Evolutionary conservation across 2,888 invertebrate genomes (phyloP).

Genomic region (Leptopilina syphax): DNA sequence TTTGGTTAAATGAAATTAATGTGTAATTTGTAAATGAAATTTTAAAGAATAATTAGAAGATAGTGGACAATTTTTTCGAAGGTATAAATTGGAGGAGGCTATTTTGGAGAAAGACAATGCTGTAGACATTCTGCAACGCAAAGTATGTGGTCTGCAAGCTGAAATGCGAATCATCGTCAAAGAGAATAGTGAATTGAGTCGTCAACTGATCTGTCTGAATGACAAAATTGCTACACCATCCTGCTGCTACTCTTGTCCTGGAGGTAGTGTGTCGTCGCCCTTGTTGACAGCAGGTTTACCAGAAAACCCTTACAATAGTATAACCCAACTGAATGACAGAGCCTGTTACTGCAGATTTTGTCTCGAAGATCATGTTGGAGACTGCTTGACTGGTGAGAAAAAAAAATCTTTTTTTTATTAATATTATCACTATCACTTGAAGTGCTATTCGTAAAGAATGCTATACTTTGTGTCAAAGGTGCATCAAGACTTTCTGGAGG

Average conservation of each 20-base stretch:
- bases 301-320: slow-evolving; percentile 52
- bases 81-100: slow-evolving; percentile 83
- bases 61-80: slow-evolving; percentile 62
- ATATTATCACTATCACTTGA: background rate
- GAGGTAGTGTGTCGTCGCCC: slow-evolving; percentile 46
- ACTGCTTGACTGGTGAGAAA: slow-evolving; percentile 51
- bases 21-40: background rate
- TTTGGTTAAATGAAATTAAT: too few relatives aligned
- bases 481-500: slow-evolving; percentile 61
- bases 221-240: slow-evolving; percentile 59
- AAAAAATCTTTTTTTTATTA: slow-evolving; percentile 42
- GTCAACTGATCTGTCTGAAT: slow-evolving; percentile 76
- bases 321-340: slow-evolving; percentile 53
- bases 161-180: slow-evolving; percentile 82
- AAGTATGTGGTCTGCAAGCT: slow-evolving; percentile 81
- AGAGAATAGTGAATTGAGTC: slow-evolving; percentile 80
- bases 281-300: slow-evolving; percentile 49
- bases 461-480: slow-evolving; percentile 42
- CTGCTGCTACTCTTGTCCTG: slow-evolving; percentile 19
- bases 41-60: background rate
- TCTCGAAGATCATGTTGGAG: slow-evolving; percentile 51
- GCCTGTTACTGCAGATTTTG: slow-evolving; percentile 62
- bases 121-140: slow-evolving; percentile 81
- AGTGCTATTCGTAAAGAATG: background rate
- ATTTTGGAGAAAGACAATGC: slow-evolving; percentile 82